Percentiles rank a stretch among this genome's conserved stretches.
Evolutionary conservation across 2,888 invertebrate genomes (phyloP).

Genomic region (Biston stratarius): DNA sequence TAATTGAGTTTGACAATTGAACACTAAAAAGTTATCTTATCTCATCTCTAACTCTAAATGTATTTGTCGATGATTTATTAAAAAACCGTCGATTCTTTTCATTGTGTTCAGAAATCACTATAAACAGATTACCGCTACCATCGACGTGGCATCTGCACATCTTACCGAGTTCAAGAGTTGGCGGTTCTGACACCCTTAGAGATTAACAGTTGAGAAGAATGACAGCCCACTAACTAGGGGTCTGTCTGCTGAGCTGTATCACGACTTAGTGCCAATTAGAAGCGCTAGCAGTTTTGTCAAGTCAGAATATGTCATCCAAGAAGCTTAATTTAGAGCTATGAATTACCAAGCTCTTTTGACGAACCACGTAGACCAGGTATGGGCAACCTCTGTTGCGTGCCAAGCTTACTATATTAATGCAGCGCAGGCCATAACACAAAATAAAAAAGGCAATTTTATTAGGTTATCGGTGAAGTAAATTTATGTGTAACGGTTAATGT

Average conservation of each 20-base stretch:
- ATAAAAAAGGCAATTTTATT: too few relatives aligned
- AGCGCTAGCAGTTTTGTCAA: slow-evolving; percentile 10
- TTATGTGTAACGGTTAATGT: too few relatives aligned
- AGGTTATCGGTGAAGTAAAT: too few relatives aligned
- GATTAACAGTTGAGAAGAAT: slow-evolving; percentile 38
- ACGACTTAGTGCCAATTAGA: slow-evolving; percentile 28
- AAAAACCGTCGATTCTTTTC: not conserved
- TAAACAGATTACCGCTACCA: not conserved
- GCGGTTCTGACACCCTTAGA: slow-evolving; percentile 32
- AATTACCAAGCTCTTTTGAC: not conserved
- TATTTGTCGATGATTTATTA: not conserved
- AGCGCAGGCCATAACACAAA: too few relatives aligned
- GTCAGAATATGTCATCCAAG: not conserved
- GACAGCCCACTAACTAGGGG: slow-evolving; percentile 28
- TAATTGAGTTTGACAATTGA: too few relatives aligned
- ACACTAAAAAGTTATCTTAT: too few relatives aligned
- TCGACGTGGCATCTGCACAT: slow-evolving; percentile 20
- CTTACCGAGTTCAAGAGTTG: slow-evolving; percentile 33
- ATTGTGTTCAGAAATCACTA: not conserved
- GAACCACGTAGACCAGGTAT: not conserved
- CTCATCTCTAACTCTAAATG: too few relatives aligned
- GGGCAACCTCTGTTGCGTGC: too few relatives aligned
- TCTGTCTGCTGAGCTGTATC: slow-evolving; percentile 18
- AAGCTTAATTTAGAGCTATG: not conserved
- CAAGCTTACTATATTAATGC: too few relatives aligned